Percentiles rank a stretch among this genome's conserved stretches.
phyloP scores from a whole-genome alignment of 2,888 invertebrate genomes.

The Cosmia trapezina region DNA sequence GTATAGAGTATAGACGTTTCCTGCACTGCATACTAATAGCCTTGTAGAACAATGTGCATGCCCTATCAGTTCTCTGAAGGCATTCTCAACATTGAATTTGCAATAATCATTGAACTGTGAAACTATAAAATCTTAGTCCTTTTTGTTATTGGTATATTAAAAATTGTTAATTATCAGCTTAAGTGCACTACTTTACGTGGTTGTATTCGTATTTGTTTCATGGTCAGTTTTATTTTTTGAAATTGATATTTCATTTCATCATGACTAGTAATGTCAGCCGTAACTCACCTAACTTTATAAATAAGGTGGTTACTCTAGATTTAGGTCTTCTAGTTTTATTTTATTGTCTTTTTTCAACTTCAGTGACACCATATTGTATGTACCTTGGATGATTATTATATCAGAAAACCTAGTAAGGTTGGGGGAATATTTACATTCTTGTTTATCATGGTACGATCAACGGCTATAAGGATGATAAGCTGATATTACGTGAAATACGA shows the following conservation, averaged over 20 bases:
- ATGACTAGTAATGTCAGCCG: background rate
- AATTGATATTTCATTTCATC: background rate
- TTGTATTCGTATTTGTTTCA: conserved; percentile 21
- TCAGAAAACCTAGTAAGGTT: background rate
- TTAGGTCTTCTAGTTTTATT: background rate
- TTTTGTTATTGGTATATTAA: conserved; percentile 24
- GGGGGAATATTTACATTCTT: too few species aligned
- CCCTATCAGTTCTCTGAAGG: conserved; percentile 79
- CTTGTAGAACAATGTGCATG: conserved; percentile 75
- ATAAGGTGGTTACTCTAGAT: background rate
- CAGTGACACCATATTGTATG: background rate
- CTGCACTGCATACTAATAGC: conserved; percentile 79
- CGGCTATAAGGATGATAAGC: background rate
- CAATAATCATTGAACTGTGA: conserved; percentile 61
- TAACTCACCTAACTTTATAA: background rate
- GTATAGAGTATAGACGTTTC: conserved; percentile 66
- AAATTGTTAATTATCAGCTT: conserved; percentile 2
- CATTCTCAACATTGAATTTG: conserved; percentile 64
- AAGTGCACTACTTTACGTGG: conserved; percentile 22
- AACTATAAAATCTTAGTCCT: conserved; percentile 55
- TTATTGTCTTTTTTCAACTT: background rate
- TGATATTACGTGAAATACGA: background rate
- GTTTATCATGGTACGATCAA: background rate
- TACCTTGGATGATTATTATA: background rate
- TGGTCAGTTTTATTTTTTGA: conserved; percentile 8